Conservation (phyloP, 2,113 vertebrate species). For the Anguilla rostrata region DNA sequence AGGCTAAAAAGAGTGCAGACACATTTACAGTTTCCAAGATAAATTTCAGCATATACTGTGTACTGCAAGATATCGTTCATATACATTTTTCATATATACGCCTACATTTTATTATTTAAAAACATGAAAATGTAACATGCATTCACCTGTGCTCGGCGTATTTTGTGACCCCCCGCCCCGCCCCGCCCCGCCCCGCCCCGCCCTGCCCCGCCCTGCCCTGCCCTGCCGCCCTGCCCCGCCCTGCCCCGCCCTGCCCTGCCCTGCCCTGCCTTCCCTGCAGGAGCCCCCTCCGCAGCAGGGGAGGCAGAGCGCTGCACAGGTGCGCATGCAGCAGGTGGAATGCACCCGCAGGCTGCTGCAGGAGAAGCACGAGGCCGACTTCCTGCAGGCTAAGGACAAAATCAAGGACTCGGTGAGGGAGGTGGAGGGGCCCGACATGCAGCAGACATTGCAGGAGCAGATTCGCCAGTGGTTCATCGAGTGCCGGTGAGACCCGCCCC, state of each 20-base stretch:
- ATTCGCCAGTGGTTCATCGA: conserved; percentile 83
- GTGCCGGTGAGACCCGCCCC: conserved; percentile 66
- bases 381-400: conserved; percentile 55
- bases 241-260: conserved; percentile 12
- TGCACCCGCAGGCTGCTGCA: conserved; percentile 50
- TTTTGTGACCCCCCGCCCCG: too few species aligned
- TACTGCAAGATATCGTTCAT: too few species aligned
- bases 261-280: conserved; percentile 46
- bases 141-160: too few species aligned
- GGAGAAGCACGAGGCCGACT: conserved; percentile 56
- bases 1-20: too few species aligned
- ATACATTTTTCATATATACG: too few species aligned
- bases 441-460: conserved; percentile 73
- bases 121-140: too few species aligned
- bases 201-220: too few species aligned
- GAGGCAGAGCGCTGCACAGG: conserved; percentile 28
- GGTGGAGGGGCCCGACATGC: conserved; percentile 65
- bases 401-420: conserved; percentile 65
- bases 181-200: too few species aligned
- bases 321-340: conserved; percentile 40
- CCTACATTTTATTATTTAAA: too few species aligned
- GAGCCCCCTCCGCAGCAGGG: conserved; percentile 56
- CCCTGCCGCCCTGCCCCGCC: not conserved
- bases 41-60: too few species aligned
- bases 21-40: too few species aligned